phyloP scores from a whole-genome alignment of 1,140 invertebrate species.

The Battus philenor region DNA sequence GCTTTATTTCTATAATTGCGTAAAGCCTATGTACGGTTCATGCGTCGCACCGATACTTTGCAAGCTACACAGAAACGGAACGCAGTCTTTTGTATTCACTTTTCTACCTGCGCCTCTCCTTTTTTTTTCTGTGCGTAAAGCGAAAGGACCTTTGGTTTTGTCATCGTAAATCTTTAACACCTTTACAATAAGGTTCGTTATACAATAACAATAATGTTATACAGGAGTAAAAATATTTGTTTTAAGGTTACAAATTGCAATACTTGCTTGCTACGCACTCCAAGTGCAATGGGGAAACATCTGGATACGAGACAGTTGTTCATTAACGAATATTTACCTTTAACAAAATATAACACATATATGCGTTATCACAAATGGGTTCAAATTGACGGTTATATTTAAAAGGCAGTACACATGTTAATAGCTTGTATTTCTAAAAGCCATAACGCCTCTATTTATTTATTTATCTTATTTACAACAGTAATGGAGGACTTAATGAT shows the following conservation, averaged over 20 bases:
- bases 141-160: conserved; percentile 22
- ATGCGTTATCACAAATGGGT: too few species aligned
- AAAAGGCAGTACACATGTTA: too few species aligned
- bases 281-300: conserved; percentile 3
- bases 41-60: conserved; percentile 1
- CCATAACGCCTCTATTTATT: too few species aligned
- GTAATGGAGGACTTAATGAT: too few species aligned
- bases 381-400: too few species aligned
- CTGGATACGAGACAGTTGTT: conserved; percentile 13
- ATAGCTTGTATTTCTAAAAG: too few species aligned
- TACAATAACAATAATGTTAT: conserved; percentile 7
- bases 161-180: conserved; percentile 20
- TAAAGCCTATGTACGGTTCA: not conserved
- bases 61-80: conserved; percentile 29
- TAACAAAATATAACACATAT: not conserved
- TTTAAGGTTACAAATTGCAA: conserved; percentile 6
- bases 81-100: conserved; percentile 61
- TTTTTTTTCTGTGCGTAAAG: conserved; percentile 56
- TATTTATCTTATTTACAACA: too few species aligned
- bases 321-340: conserved; percentile 12
- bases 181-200: conserved; percentile 19
- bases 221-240: not conserved
- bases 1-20: conserved; percentile 13
- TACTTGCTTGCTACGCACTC: conserved; percentile 3
- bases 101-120: conserved; percentile 64